phyloP scores from a whole-genome alignment of 2,113 vertebrate species.

The Pontoporia blainvillei region DNA sequence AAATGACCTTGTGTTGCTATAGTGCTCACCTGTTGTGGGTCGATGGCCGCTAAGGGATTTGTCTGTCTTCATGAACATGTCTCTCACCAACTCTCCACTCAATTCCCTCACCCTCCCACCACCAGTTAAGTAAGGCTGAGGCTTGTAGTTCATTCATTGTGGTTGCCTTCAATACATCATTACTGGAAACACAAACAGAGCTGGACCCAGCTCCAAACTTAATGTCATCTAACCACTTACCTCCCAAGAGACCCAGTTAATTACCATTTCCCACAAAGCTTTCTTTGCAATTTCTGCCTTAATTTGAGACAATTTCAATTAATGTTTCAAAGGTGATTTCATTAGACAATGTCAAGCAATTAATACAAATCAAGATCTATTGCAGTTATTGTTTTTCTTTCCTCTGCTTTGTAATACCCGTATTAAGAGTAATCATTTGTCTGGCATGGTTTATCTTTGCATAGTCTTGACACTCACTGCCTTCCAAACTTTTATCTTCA shows the following conservation, averaged over 20 bases:
- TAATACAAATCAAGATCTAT: slow-evolving; percentile 33
- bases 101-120: not conserved
- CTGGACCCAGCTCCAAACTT: not conserved
- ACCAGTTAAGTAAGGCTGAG: not conserved
- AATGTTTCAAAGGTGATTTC: slow-evolving; percentile 46
- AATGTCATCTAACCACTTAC: not conserved
- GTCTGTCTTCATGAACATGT: not conserved
- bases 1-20: not conserved
- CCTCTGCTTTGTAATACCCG: not conserved
- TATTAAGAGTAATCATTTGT: not conserved
- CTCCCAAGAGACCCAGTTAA: not conserved
- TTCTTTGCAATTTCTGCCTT: not conserved
- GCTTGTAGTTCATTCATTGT: not conserved
- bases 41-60: not conserved
- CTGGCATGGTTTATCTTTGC: not conserved
- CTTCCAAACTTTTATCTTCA: not conserved
- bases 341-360: slow-evolving; percentile 1
- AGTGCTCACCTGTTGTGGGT: not conserved
- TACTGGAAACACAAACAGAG: not conserved
- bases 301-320: not conserved
- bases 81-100: not conserved
- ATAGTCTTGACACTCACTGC: not conserved
- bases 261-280: not conserved
- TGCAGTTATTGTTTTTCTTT: not conserved
- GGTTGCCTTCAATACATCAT: not conserved